These are phyloP conservation scores for Haliclystus octoradiatus DNA, from an alignment of 30 jellyfish, hydroid and myxozoan genomes.

Conservation along the genomic window DNA sequence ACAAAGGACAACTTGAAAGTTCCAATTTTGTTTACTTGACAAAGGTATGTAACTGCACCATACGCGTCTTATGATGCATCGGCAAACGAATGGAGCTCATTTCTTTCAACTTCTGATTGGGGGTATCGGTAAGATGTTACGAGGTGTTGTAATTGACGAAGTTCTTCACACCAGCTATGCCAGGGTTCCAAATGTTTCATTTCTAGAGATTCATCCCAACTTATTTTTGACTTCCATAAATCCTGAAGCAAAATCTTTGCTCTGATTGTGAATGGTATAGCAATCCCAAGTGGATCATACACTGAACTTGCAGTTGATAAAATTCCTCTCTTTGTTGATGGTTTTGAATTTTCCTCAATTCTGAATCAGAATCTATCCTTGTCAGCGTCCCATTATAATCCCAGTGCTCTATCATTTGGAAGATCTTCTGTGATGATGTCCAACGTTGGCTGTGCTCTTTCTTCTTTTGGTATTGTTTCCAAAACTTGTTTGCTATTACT, in stretches of 20 bases:
- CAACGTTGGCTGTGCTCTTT: slow-evolving; percentile 7
- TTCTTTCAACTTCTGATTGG: neutral
- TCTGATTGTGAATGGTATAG: slow-evolving; percentile 9
- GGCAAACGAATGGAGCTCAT: slow-evolving; percentile 25
- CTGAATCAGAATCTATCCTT: slow-evolving; percentile 8
- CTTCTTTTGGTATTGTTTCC: slow-evolving; percentile 12
- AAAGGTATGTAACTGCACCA: neutral
- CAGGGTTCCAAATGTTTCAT: neutral
- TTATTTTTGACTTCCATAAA: slow-evolving; percentile 3
- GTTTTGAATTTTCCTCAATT: slow-evolving; percentile 1
- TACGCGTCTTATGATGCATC: slow-evolving; percentile 8
- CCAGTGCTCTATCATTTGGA: slow-evolving; percentile 34
- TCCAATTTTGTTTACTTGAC: neutral
- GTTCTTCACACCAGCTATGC: slow-evolving; percentile 23
- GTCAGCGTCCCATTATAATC: slow-evolving; percentile 20
- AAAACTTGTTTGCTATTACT: slow-evolving; percentile 11
- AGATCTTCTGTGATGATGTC: slow-evolving; percentile 12
- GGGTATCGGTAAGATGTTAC: slow-evolving; percentile 1
- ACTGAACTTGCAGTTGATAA: slow-evolving; percentile 24
- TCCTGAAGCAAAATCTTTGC: slow-evolving; percentile 8
- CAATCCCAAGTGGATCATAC: slow-evolving; percentile 37
- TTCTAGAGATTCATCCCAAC: slow-evolving; percentile 23
- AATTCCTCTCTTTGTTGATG: slow-evolving; percentile 28
- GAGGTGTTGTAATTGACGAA: slow-evolving; percentile 8
- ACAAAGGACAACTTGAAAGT: neutral